Percentiles rank a stretch among this genome's conserved stretches.
phyloP scores from a whole-genome alignment of 30 jellyfish, hydroid and myxozoan genomes.

The Hydractinia symbiolongicarpus region DNA sequence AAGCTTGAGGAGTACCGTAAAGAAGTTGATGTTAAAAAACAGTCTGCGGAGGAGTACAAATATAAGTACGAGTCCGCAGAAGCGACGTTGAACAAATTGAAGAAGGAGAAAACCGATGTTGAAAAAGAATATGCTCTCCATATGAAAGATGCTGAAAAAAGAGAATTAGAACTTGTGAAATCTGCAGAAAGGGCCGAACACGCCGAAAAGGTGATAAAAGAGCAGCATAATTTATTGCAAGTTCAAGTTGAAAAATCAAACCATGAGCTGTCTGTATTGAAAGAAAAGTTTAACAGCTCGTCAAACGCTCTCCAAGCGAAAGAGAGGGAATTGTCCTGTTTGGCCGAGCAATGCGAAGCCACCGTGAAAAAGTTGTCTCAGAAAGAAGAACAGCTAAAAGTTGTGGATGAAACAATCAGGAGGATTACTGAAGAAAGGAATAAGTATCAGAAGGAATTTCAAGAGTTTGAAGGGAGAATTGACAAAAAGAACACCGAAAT shows the following conservation, averaged over 20 bases:
- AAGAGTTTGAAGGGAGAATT: not conserved
- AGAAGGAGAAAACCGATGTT: constrained; percentile 33
- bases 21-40: constrained; percentile 22
- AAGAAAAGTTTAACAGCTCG: not conserved
- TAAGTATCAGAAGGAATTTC: not conserved
- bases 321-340: constrained; percentile 17
- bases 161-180: constrained; percentile 10
- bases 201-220: constrained; percentile 18
- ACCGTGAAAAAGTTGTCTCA: not conserved
- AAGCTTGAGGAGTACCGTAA: constrained; percentile 12
- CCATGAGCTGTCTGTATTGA: not conserved
- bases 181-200: constrained; percentile 12
- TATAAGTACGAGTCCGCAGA: constrained; percentile 16
- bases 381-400: not conserved
- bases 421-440: not conserved
- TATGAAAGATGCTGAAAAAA: constrained; percentile 18
- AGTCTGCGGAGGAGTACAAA: constrained; percentile 8
- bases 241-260: constrained; percentile 1
- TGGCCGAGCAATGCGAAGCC: constrained; percentile 9
- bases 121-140: constrained; percentile 10
- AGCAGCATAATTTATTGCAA: constrained; percentile 7
- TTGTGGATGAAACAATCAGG: not conserved
- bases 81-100: constrained; percentile 9
- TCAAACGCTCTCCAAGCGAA: not conserved
- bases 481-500: not conserved